Base-by-base conservation (phyloP, 2,113 vertebrate genomes). In the Trinectes maculatus region DNA sequence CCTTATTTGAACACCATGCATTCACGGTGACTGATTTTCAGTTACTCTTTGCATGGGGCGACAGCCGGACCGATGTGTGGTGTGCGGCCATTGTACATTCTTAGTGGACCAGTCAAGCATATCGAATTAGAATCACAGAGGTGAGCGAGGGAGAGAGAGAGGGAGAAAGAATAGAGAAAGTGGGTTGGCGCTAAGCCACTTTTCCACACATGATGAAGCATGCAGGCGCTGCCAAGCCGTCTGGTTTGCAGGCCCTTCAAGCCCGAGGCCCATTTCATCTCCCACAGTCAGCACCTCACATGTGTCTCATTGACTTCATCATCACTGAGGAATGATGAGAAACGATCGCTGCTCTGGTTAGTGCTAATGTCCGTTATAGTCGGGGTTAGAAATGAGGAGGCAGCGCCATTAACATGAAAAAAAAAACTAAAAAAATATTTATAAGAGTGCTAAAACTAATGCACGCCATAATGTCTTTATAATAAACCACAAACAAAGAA, bases 201-300 rank as follows among this genome's bases (percentile, higher is more conserved):
- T 84, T 84, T 81, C 70, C 82, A 79, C 74, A 79, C 75, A 86
- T 65, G 67, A 68, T 31, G n/a, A 71, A 78, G 77, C 73, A 69
- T 61, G 51, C 25, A 70, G 58, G 62, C 44, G 46, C 63, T 59
- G 63, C 71, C 34, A 79, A 56, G 67, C 54, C 55, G 61, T 80
- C 77, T 81, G 72, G 52, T 77, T 37, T 72, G 57, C 65, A 76
- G 80, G 46, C 59, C 63, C 28, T 58, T 52, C 43, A 34, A n/a
- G 29, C 36, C 24, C 53, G 65, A 68, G 44, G 44, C 73, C 62
- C 47, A 57, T 82, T 80, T 71, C 34, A 53, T 75, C 53, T 61
- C 37, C 37, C 15, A 29, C 26, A 72, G 42, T 74, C 57, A 34
- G 24, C 9, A 4, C 22, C 60, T 57, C 54, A 55, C 26, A 7